Percentiles rank a stretch among this genome's conserved stretches.
Evolutionary conservation across 2,113 vertebrate genomes (phyloP).

Genomic region (Planiliza haematocheilus): DNA sequence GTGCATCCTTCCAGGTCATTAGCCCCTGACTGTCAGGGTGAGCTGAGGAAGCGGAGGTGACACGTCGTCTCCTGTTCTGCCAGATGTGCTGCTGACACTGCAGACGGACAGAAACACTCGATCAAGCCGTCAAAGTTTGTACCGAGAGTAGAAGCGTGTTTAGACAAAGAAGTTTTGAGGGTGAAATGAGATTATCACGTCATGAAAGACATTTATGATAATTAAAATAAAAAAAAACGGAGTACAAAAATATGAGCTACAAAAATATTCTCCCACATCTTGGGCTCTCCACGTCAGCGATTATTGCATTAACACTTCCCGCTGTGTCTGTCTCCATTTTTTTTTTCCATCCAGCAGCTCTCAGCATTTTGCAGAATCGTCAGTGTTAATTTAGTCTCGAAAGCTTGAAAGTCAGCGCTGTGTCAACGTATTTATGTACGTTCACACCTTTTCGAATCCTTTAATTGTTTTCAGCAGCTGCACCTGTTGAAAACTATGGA

Average conservation of each 20-base stretch:
- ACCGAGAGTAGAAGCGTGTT: too few relatives aligned
- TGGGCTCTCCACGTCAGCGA: neutral
- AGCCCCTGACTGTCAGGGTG: slow-evolving; percentile 69
- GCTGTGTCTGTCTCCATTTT: neutral
- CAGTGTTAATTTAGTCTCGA: slow-evolving; percentile 28
- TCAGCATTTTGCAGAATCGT: slow-evolving; percentile 16
- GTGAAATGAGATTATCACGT: neutral
- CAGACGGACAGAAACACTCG: slow-evolving; percentile 40
- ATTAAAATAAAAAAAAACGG: neutral
- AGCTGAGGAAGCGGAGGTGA: slow-evolving; percentile 55
- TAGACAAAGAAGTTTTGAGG: too few relatives aligned
- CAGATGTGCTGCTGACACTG: slow-evolving; percentile 70
- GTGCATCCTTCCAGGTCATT: slow-evolving; percentile 73
- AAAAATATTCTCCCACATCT: neutral
- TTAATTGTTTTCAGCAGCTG: slow-evolving; percentile 47
- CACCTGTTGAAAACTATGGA: slow-evolving; percentile 12
- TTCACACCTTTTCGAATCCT: slow-evolving; percentile 50
- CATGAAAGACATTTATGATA: neutral
- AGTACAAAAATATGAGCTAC: too few relatives aligned
- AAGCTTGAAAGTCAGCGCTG: slow-evolving; percentile 35
- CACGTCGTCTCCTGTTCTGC: slow-evolving; percentile 40
- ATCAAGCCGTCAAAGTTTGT: slow-evolving; percentile 20
- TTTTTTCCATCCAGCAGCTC: neutral
- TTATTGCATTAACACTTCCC: neutral
- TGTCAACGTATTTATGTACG: slow-evolving; percentile 39